Percentiles rank a stretch among this genome's conserved stretches.
phyloP scores from a whole-genome alignment of 2,113 vertebrate species.

The Cephalopholis sonnerati region DNA sequence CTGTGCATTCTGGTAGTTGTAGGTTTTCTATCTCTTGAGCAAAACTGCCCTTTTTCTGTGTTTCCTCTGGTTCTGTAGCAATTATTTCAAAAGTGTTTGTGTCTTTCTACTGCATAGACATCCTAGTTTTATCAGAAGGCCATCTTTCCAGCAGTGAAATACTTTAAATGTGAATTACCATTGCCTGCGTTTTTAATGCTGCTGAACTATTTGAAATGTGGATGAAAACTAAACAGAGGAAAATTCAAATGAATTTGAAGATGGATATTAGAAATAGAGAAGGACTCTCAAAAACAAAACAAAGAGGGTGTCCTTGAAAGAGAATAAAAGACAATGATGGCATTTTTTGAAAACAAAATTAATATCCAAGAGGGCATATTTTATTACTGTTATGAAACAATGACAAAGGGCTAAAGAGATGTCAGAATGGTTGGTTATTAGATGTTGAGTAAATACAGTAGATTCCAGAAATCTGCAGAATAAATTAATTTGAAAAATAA shows the following conservation, averaged over 20 bases:
- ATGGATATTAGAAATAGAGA: neutral
- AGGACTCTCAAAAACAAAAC: neutral
- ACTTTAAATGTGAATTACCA: neutral
- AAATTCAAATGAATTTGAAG: neutral
- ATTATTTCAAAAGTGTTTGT: too few species aligned
- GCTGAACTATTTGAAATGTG: neutral
- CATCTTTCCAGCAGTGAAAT: too few species aligned
- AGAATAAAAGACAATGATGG: neutral
- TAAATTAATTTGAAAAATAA: neutral
- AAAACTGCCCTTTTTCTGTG: too few species aligned
- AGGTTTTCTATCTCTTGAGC: too few species aligned
- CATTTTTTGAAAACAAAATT: neutral
- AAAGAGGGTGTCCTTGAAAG: neutral
- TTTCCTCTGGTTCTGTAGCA: too few species aligned
- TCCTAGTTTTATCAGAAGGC: too few species aligned
- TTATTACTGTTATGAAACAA: neutral
- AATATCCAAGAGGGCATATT: neutral
- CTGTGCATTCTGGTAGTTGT: too few species aligned
- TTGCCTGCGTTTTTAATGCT: neutral
- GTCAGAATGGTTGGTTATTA: neutral
- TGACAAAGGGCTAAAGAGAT: neutral
- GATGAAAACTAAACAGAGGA: neutral
- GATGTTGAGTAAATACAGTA: too few species aligned
- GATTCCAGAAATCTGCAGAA: neutral
- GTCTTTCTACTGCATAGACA: too few species aligned